phyloP scores from a whole-genome alignment of 2,113 vertebrate genomes.

The Atrichornis clamosus region DNA sequence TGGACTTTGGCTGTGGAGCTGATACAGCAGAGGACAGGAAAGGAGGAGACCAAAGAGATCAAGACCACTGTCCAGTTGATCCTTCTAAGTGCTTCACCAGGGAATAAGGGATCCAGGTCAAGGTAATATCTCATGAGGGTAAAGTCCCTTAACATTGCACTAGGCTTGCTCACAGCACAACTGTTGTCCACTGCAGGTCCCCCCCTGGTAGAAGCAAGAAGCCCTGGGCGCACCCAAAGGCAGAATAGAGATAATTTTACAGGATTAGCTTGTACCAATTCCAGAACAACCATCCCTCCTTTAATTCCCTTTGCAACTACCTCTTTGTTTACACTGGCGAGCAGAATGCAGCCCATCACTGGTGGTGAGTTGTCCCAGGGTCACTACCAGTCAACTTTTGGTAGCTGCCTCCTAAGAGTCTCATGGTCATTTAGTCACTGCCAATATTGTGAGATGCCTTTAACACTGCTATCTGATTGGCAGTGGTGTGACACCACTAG shows the following conservation, averaged over 20 bases:
- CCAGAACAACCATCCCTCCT: neutral
- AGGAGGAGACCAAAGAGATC: neutral
- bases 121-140: neutral
- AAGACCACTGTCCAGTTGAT: neutral
- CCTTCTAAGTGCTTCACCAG: neutral
- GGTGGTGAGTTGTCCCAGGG: neutral
- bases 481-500: constrained; percentile 31
- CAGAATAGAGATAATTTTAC: neutral
- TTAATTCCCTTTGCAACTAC: neutral
- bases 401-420: neutral
- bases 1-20: neutral
- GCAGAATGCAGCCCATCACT: neutral
- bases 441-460: neutral
- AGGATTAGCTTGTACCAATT: neutral
- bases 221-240: neutral
- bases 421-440: neutral
- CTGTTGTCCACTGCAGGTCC: neutral
- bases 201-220: neutral
- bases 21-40: neutral
- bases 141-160: neutral
- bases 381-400: neutral
- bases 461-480: constrained; percentile 32
- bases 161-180: neutral
- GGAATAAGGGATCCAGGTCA: neutral
- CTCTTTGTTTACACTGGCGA: neutral